These are phyloP conservation scores for Plodia interpunctella DNA, from an alignment of 1,140 invertebrate genomes.

Conservation along the genomic window DNA sequence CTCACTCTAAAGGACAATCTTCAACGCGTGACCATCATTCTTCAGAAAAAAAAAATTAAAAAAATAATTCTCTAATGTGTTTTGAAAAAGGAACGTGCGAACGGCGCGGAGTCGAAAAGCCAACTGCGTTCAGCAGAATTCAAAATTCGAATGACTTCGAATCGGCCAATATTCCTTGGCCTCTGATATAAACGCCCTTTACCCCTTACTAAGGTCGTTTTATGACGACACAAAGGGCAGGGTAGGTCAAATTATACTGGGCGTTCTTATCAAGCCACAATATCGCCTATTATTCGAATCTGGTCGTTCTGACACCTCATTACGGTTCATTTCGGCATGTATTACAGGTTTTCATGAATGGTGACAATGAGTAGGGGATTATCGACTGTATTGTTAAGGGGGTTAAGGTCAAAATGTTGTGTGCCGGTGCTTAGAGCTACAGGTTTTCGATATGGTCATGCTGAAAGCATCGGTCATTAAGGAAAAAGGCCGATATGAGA, in stretches of 20 bases:
- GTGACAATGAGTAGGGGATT: conserved; percentile 10
- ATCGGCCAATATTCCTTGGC: conserved; percentile 39
- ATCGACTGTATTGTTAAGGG: conserved; percentile 6
- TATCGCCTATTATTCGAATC: conserved; percentile 2
- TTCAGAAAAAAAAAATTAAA: conserved; percentile 22
- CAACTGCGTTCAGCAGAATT: conserved; percentile 37
- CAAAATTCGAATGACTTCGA: conserved; percentile 35
- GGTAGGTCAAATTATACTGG: conserved; percentile 33
- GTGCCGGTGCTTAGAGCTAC: conserved; percentile 44
- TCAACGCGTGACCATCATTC: conserved; percentile 23
- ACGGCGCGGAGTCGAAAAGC: conserved; percentile 23
- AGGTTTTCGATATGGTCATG: conserved; percentile 62
- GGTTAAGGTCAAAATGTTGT: conserved; percentile 29
- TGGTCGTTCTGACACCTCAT: neutral
- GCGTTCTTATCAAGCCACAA: conserved; percentile 32
- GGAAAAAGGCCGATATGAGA: conserved; percentile 22
- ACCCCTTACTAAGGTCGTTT: conserved; percentile 33
- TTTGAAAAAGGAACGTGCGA: neutral
- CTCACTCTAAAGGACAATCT: conserved; percentile 43
- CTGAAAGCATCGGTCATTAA: conserved; percentile 38
- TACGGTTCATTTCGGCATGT: conserved; percentile 25
- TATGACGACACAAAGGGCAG: conserved; percentile 17
- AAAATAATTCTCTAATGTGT: neutral
- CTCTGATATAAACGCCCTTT: conserved; percentile 31
- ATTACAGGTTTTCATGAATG: conserved; percentile 20